Evolutionary conservation across 2,113 vertebrate species (phyloP), one percentile per base, ranked within the genome.

Genomic region (Lagopus leucura): DNA sequence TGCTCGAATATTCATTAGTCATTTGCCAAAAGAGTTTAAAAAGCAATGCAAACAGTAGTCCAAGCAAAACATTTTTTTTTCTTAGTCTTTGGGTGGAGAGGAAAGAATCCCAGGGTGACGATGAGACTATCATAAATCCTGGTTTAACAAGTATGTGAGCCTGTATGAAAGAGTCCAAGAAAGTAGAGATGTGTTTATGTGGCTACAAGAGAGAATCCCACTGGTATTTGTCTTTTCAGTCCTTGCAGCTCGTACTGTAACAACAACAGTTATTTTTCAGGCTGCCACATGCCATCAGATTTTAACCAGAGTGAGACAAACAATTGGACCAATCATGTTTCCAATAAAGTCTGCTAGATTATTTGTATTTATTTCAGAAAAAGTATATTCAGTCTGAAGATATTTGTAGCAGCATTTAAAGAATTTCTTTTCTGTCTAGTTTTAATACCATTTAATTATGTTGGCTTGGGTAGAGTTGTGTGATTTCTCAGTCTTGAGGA

Each of bases 11-110:
- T 70, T 88, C 27, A 72, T 75, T 66, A 48, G 54, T 63, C 18
- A 34, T 93, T 86, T 86, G 43, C 83, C 55, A 74, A 27, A 78
- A 81, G 25, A 88, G n/a, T 63, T 93, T 64, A 81, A 78, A 92
- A 92, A 81, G 28, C 10, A 89, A 89, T 82, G 71, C 27, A 28
- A 15, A 17, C 47, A 83, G 6, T 15, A 69, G 61, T 64, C 61
- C 43, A 79, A 71, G 66, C 8, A 93, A 88, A 90, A 52, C 48
- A 40, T 50, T 25, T 86, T 82, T 84, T 73, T 55, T 16, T 3
- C 30, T 52, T 47, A 52, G 38, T 65, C n/a, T 70, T 60, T 57
- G 28, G 42, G 27, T 34, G 42, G 34, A 70, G 13, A 27, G 70
- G 52, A 82, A 89, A 84, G 61, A 71, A 87, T 78, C 70, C 38